Evolutionary conservation across 2,797 vertebrate genomes (phyloP), one percentile per base, ranked within the genome.

Genomic region (Xerus rutilus): DNA sequence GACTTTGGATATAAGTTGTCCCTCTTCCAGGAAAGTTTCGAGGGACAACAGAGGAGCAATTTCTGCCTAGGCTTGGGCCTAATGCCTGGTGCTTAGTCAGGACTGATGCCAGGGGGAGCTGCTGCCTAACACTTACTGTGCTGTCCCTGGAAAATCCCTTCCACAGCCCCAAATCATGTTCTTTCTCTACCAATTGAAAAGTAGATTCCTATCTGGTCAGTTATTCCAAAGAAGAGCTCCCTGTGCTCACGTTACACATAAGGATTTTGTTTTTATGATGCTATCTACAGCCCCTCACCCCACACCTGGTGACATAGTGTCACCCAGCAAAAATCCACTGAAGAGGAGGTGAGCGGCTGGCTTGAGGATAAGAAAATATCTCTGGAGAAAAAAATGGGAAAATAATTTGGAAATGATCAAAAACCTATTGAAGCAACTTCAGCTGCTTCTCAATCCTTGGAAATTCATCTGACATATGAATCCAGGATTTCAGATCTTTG

Each of bases 401-500:
- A 86, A n/a, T 76, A 57, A 49, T 49, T 67, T 65, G 64, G 65
- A 94, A 95, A 77, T 76, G 32, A 39, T 18, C 64, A 28, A 64
- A 95, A 94, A 67, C 28, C 39, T 43, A 13, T 0, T 28, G 30
- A 85, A 39, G 12, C 57, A 21, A 73, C 57, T 47, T 91, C 82
- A 83, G 39, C 49, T 64, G 64, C 70, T 59, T 86, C 77, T 77
- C 54, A 32, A 20, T 13, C 23, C 25, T 86, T 70, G 13, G 47
- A 1, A 49, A 59, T 39, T 62, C 52, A n/a, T 45, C 82, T 93
- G 72, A 59, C 30, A 30, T 57, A 83, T 64, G n/a, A 91, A n/a
- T 92, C 57, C 91, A 67, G 57, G 47, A 70, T 64, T 92, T 83
- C 47, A 92, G 84, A 78, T 52, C 49, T 20, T 78, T 21, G 59